Conservation (phyloP, 2,888 invertebrate species). For the Drosophila lutescens region DNA sequence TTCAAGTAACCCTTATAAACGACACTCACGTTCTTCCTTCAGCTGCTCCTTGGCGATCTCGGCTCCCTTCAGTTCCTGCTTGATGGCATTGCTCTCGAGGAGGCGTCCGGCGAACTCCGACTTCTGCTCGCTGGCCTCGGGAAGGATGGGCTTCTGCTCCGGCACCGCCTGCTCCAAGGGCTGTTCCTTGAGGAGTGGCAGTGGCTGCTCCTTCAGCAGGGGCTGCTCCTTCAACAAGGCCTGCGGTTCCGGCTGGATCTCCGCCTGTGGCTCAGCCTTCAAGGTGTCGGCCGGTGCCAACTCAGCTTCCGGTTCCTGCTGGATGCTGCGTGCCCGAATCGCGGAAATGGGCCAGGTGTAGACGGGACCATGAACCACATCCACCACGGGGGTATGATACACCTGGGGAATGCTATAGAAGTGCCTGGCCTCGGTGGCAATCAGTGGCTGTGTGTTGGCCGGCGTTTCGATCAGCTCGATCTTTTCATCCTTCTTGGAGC, state of each 20-base stretch:
- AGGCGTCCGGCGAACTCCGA: slow-evolving; percentile 66
- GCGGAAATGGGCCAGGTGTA: slow-evolving; percentile 71
- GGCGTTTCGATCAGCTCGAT: slow-evolving; percentile 71
- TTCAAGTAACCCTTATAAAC: neutral
- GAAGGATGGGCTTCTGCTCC: slow-evolving; percentile 36
- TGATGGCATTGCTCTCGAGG: slow-evolving; percentile 67
- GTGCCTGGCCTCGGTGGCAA: slow-evolving; percentile 73
- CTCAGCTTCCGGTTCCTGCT: slow-evolving; percentile 42
- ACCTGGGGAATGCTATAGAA: slow-evolving; percentile 78
- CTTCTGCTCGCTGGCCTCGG: slow-evolving; percentile 62
- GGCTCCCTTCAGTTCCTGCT: slow-evolving; percentile 53
- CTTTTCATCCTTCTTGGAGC: slow-evolving; percentile 56
- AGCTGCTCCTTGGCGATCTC: slow-evolving; percentile 50
- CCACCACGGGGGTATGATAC: slow-evolving; percentile 78
- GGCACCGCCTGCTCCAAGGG: slow-evolving; percentile 44
- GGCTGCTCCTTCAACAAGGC: slow-evolving; percentile 29
- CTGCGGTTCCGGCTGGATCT: slow-evolving; percentile 21
- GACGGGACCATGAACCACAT: slow-evolving; percentile 77
- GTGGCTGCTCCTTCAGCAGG: slow-evolving; percentile 43
- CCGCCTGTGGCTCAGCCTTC: slow-evolving; percentile 19
- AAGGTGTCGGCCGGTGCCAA: slow-evolving; percentile 10
- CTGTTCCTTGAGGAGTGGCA: slow-evolving; percentile 30
- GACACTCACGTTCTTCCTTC: slow-evolving; percentile 57
- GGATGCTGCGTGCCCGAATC: slow-evolving; percentile 80
- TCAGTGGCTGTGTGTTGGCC: slow-evolving; percentile 69